These are phyloP conservation scores for Xylota sylvarum DNA, from an alignment of 2,888 invertebrate species.

Conservation along the genomic window DNA sequence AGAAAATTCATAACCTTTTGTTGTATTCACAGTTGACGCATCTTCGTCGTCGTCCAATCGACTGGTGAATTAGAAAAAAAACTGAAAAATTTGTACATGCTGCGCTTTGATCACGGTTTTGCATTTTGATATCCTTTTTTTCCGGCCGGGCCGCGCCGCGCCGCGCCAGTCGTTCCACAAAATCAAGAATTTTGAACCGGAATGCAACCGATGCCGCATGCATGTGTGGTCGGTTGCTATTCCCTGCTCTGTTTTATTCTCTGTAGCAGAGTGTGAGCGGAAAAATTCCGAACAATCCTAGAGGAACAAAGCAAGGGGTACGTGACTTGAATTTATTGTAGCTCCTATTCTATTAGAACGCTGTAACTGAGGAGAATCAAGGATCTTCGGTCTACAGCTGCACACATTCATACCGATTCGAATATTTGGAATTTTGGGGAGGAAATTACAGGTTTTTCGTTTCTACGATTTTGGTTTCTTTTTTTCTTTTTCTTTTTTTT, in stretches of 20 bases:
- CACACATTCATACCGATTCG: slow-evolving; percentile 54
- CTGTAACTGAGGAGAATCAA: slow-evolving; percentile 64
- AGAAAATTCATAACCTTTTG: slow-evolving; percentile 45
- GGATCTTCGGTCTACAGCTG: slow-evolving; percentile 68
- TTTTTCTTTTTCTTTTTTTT: slow-evolving; percentile 70
- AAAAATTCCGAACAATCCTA: slow-evolving; percentile 68
- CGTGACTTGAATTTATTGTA: slow-evolving; percentile 75
- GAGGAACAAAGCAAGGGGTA: slow-evolving; percentile 68
- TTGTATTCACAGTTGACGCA: slow-evolving; percentile 25
- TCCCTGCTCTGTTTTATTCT: background rate
- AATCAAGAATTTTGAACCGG: slow-evolving; percentile 54
- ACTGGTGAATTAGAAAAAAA: slow-evolving; percentile 45
- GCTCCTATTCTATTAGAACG: slow-evolving; percentile 73
- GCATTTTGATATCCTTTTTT: slow-evolving; percentile 47
- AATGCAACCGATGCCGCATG: slow-evolving; percentile 66
- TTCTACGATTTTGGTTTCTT: slow-evolving; percentile 25
- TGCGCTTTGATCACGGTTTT: slow-evolving; percentile 38
- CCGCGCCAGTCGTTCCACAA: slow-evolving; percentile 11
- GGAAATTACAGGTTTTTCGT: slow-evolving; percentile 73
- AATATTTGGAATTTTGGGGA: slow-evolving; percentile 64
- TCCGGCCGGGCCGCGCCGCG: background rate
- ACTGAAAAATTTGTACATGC: slow-evolving; percentile 35
- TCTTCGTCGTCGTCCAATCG: slow-evolving; percentile 17
- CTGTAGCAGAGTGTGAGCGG: slow-evolving; percentile 17
- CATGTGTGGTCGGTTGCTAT: slow-evolving; percentile 47